These are phyloP conservation scores for Leptopterna dolabrata DNA, from an alignment of 2,888 invertebrate species.

Conservation along the genomic window DNA sequence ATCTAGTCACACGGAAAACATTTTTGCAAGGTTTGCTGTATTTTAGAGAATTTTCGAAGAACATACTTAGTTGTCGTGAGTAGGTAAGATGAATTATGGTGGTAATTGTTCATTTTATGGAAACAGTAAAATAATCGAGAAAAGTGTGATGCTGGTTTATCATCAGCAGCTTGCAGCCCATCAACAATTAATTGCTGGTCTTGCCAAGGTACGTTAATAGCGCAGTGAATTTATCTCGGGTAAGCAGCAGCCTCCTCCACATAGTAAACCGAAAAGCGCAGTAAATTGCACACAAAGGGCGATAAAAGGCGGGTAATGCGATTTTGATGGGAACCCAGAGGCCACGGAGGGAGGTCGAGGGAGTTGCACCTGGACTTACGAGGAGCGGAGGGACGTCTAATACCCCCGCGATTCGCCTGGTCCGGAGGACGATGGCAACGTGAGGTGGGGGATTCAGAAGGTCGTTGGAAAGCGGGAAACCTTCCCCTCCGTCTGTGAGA, in stretches of 20 bases:
- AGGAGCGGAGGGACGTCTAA: constrained; percentile 19
- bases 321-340: constrained; percentile 42
- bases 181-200: constrained; percentile 3
- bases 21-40: no score
- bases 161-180: not conserved
- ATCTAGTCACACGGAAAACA: no score
- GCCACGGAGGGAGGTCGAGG: not conserved
- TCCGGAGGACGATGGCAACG: not conserved
- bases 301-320: constrained; percentile 51
- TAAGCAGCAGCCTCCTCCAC: constrained; percentile 6
- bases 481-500: not conserved
- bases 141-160: not conserved
- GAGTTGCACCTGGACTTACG: constrained; percentile 16
- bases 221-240: constrained; percentile 45
- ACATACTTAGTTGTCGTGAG: no score
- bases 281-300: constrained; percentile 42
- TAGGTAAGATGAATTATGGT: no score
- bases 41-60: no score
- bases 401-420: constrained; percentile 34
- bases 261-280: not conserved
- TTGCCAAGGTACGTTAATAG: constrained; percentile 1
- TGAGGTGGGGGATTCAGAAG: not conserved
- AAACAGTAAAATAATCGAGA: not conserved
- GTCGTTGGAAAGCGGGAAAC: not conserved
- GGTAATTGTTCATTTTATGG: no score